Base-by-base conservation (phyloP, 2,113 vertebrate species). In the Zosterops japonicus region DNA sequence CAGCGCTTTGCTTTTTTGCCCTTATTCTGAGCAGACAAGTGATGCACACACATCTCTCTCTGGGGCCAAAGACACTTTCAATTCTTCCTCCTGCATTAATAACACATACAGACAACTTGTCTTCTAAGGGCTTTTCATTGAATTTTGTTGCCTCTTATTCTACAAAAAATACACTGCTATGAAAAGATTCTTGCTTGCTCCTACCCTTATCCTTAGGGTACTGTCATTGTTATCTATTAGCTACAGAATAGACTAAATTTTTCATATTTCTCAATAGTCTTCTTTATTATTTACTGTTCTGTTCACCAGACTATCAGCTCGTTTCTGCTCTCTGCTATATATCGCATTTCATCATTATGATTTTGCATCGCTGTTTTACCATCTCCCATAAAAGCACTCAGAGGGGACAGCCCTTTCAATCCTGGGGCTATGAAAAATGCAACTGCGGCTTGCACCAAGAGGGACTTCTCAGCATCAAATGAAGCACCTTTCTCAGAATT, bases 211-310 rank as follows among this genome's bases (percentile, higher is more conserved):
- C 94, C 89, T 93, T 53, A 3, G 69, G 75, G 81, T 83, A 56
- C 61, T 65, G 59, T 41, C 81, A 79, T 31, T 82, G 91, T 89
- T 95, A 89, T 91, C 83, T 89, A 60, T 86, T 60, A 64, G 68
- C 68, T 81, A 59, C 75, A 86, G 69, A 92, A 83, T 10, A 61
- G 74, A 24, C 63, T 22, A 67, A 33, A 47, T 69, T 92, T 93
- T 83, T 78, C 69, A 87, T 56, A 42, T 93, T 80, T 72, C 80
- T 90, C 55, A 81, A 52, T 39, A 77, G 29, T 4, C 69, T 70
- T 84, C 36, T 59, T 83, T 90, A 77, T 94, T 92, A 87, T 90
- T 86, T 94, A 82, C 64, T 75, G 53, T 35, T 90, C 85, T 91
- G 86, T 95, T 83, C 71, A 70, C 41, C 24, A 63, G 83, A 63